phyloP scores from a whole-genome alignment of 2,113 vertebrate genomes.

The Clupea harengus region DNA sequence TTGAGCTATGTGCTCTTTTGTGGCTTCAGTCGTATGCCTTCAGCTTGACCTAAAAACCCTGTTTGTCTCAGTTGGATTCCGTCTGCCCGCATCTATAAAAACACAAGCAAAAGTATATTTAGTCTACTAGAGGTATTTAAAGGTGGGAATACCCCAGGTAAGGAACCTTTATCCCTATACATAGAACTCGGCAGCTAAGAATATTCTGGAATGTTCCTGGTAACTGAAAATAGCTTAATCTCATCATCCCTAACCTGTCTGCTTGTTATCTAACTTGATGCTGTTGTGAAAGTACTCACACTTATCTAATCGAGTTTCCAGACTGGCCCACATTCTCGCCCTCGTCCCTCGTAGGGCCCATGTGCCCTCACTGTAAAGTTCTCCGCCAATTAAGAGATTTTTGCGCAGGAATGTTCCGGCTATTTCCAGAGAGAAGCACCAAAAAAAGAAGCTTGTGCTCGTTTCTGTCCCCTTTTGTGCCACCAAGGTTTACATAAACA shows the following conservation, averaged over 20 bases:
- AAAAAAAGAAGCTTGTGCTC: neutral
- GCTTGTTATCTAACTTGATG: neutral
- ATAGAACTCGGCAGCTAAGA: neutral
- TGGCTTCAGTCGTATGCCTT: neutral
- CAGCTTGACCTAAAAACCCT: neutral
- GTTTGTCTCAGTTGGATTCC: neutral
- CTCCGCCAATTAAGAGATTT: neutral
- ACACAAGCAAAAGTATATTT: neutral
- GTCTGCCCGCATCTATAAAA: neutral
- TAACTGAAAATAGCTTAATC: neutral
- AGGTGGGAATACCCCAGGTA: neutral
- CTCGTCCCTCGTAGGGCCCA: neutral
- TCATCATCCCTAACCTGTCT: neutral
- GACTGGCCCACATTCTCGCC: neutral
- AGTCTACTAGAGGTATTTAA: neutral
- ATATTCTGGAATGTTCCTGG: conserved; percentile 9
- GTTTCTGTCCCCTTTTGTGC: neutral
- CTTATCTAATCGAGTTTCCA: neutral
- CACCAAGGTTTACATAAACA: neutral
- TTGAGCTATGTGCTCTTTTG: neutral
- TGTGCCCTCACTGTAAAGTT: neutral
- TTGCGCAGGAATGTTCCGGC: neutral
- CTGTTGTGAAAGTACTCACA: neutral
- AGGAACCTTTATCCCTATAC: neutral
- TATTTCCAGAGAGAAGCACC: neutral